phyloP scores from a whole-genome alignment of 35 echinoderm and acorn worm genomes.

The Strongylocentrotus purpuratus region DNA sequence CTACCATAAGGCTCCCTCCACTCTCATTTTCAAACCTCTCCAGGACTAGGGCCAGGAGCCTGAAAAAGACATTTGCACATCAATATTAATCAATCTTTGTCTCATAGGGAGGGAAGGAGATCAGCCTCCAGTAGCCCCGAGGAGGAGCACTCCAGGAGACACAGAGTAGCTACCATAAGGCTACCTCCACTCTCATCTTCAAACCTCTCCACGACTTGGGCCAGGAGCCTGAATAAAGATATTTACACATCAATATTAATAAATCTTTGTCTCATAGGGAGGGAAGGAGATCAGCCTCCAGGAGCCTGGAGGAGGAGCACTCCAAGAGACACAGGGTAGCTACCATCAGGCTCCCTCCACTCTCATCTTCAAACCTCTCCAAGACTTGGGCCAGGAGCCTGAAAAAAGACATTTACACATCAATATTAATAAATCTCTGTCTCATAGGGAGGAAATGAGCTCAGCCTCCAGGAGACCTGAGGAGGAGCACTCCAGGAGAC shows the following conservation, averaged over 20 bases:
- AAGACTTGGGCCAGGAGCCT: slow-evolving; percentile 84
- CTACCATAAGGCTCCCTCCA: slow-evolving; percentile 74
- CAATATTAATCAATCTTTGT: slow-evolving; percentile 48
- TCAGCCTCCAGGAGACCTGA: slow-evolving; percentile 88
- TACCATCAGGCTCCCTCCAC: slow-evolving; percentile 72
- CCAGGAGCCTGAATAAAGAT: slow-evolving; percentile 62
- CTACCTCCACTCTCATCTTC: slow-evolving; percentile 91
- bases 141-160: slow-evolving; percentile 84
- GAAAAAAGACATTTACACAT: background rate
- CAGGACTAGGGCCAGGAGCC: slow-evolving; percentile 83
- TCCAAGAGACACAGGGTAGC: slow-evolving; percentile 90
- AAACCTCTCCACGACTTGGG: slow-evolving; percentile 83
- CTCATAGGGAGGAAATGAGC: slow-evolving; percentile 78
- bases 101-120: slow-evolving; percentile 78
- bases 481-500: slow-evolving; percentile 84
- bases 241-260: background rate
- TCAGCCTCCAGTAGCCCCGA: slow-evolving; percentile 88
- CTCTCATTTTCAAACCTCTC: slow-evolving; percentile 94
- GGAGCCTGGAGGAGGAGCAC: slow-evolving; percentile 75
- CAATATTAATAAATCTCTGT: slow-evolving; percentile 48
- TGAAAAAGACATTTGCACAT: background rate
- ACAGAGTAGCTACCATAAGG: slow-evolving; percentile 75
- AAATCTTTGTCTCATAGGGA: slow-evolving; percentile 82
- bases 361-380: slow-evolving; percentile 91
- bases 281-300: slow-evolving; percentile 83